Evolutionary conservation across 2,113 vertebrate genomes (phyloP), one percentile per base, ranked within the genome.

Genomic region (Halichoeres trimaculatus): DNA sequence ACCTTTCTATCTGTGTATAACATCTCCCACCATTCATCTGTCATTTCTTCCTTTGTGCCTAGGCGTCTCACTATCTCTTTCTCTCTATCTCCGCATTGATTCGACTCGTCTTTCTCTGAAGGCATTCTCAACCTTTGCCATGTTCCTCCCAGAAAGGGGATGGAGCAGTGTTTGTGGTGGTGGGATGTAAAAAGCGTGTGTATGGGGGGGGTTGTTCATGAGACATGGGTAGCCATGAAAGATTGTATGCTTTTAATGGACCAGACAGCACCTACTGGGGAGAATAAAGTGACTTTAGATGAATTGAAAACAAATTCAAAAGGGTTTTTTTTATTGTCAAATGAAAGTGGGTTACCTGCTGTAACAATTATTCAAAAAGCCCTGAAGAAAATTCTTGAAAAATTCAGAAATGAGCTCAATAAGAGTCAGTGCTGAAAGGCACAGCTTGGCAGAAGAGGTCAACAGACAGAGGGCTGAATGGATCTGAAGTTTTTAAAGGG

Each of bases 1-100:
- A 75, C 69, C 81, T 57, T 70, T 74, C 70, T 85, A 81, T 88
- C 88, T 69, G 45, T 76, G 65, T 68, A 60, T 68, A 76, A 50
- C 78, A 88, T 91, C 85, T 84, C 19, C 62, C 3, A 59, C 70
- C 64, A 79, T 81, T 84, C 80, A 83, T 85, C 83, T 70, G 75
- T 75, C 73, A 75, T 85, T 77, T 89, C 59, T 83, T 24, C 51
- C 63, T 81, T 74, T 81, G 76, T 74, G 66, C 69, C 62, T 64
- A 68, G 85, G 79, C 59, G 40, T 72, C 76, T 82, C 51, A n/a
- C 76, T 69, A 77, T 87, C 76, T 85, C 65, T 84, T 64, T 73
- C 53, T 70, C 50, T 84, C 66, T 36, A 75, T 84, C 80, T 67
- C 36, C 58, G 52, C 80, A 66, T 72, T 78, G 85, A 78, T 84